These are phyloP conservation scores for Chrysodeixis includens DNA, from an alignment of 2,888 invertebrate genomes.

Conservation along the genomic window DNA sequence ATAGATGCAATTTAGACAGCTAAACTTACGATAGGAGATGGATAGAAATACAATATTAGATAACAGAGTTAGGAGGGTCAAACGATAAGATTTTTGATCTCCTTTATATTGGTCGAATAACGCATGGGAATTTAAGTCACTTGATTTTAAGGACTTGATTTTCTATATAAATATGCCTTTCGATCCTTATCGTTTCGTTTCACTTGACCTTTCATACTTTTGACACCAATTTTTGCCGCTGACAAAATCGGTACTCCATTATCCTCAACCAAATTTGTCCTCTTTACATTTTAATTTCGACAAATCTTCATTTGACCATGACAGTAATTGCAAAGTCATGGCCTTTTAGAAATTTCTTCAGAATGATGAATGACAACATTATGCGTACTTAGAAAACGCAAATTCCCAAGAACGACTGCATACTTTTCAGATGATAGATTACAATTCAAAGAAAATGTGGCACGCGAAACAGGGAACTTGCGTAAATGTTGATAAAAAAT, in stretches of 20 bases:
- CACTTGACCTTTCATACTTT: not conserved
- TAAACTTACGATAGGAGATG: not conserved
- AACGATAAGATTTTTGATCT: too few species aligned
- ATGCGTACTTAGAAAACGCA: not conserved
- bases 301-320: constrained; percentile 35
- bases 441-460: constrained; percentile 23
- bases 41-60: constrained; percentile 2
- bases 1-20: constrained; percentile 38
- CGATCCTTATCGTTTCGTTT: not conserved
- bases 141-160: too few species aligned
- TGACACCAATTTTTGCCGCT: not conserved
- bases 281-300: constrained; percentile 14
- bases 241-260: constrained; percentile 6
- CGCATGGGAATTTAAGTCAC: too few species aligned
- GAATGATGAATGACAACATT: constrained; percentile 8
- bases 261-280: constrained; percentile 14
- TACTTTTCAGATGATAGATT: constrained; percentile 10
- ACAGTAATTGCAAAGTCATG: constrained; percentile 31
- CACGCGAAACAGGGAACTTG: constrained; percentile 17
- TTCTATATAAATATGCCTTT: too few species aligned
- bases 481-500: constrained; percentile 30
- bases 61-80: too few species aligned
- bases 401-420: constrained; percentile 10
- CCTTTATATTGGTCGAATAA: too few species aligned
- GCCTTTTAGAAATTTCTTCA: constrained; percentile 18